Evolutionary conservation across 2,888 invertebrate species (phyloP).

Genomic region (Alsophila aescularia): DNA sequence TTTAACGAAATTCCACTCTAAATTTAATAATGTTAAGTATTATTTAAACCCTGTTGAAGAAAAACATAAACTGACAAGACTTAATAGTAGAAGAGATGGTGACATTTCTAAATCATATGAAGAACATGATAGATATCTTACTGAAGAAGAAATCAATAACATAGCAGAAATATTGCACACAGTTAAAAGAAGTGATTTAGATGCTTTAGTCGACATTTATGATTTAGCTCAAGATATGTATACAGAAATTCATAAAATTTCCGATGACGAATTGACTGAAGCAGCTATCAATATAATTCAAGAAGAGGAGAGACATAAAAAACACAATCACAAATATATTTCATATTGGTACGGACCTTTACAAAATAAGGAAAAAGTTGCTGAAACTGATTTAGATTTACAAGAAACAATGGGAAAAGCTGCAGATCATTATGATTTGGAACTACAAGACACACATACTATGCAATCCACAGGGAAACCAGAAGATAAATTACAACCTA

Average conservation of each 20-base stretch:
- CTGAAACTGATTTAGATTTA: slow-evolving; percentile 38
- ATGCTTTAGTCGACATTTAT: slow-evolving; percentile 74
- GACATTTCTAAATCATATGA: slow-evolving; percentile 6
- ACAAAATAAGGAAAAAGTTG: slow-evolving; percentile 34
- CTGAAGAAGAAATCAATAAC: slow-evolving; percentile 64
- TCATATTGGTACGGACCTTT: slow-evolving; percentile 63
- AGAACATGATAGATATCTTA: slow-evolving; percentile 61
- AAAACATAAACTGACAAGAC: not conserved
- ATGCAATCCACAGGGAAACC: slow-evolving; percentile 30
- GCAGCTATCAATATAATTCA: slow-evolving; percentile 35
- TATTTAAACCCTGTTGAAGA: not conserved
- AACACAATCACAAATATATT: slow-evolving; percentile 28
- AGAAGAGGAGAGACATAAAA: slow-evolving; percentile 21
- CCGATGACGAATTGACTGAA: slow-evolving; percentile 40
- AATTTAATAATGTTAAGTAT: not conserved
- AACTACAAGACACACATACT: slow-evolving; percentile 23
- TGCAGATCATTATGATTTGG: slow-evolving; percentile 37
- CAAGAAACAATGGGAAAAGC: slow-evolving; percentile 16
- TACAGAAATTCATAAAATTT: slow-evolving; percentile 61
- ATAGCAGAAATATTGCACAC: slow-evolving; percentile 65
- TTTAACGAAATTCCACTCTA: not conserved
- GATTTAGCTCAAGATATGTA: slow-evolving; percentile 75
- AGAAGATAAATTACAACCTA: not conserved
- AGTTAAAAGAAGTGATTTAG: slow-evolving; percentile 72
- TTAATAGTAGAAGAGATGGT: not conserved